Evolutionary conservation across 1,140 invertebrate genomes (phyloP).

Genomic region (Pseudachorutes palmiensis): DNA sequence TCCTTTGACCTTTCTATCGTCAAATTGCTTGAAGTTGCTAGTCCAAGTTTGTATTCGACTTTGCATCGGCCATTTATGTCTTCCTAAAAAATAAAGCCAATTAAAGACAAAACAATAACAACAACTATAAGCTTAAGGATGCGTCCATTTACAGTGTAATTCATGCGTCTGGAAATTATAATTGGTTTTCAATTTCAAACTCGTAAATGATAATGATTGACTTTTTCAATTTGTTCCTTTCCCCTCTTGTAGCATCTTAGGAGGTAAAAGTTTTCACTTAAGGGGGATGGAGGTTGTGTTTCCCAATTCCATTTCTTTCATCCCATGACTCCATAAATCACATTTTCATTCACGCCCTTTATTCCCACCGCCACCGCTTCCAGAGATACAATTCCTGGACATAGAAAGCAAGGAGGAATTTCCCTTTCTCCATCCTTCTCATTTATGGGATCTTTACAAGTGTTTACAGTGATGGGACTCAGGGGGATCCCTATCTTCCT

Average conservation of each 20-base stretch:
- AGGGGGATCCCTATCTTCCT: constrained; percentile 4
- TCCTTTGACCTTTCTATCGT: constrained; percentile 70
- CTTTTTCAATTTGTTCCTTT: neutral
- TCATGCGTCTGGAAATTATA: too few species aligned
- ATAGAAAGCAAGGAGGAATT: neutral
- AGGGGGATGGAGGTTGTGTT: too few species aligned
- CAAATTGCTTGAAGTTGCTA: constrained; percentile 56
- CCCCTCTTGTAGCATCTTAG: too few species aligned
- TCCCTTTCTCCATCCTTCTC: neutral
- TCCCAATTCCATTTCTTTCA: neutral
- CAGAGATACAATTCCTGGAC: too few species aligned
- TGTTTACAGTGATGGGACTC: constrained; percentile 15
- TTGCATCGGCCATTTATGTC: constrained; percentile 78
- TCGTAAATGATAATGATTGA: neutral
- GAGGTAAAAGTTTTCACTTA: neutral
- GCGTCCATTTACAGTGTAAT: too few species aligned
- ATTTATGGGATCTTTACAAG: constrained; percentile 8
- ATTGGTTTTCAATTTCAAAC: too few species aligned
- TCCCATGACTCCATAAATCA: constrained; percentile 11
- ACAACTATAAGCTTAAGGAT: too few species aligned
- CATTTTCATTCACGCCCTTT: constrained; percentile 7
- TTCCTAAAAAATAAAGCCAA: constrained; percentile 43
- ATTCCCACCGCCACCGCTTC: neutral
- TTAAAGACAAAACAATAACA: too few species aligned
- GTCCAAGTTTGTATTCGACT: constrained; percentile 64